Base-by-base conservation (phyloP, 1,140 invertebrate species). In the Pseudomyrmex concolor region DNA sequence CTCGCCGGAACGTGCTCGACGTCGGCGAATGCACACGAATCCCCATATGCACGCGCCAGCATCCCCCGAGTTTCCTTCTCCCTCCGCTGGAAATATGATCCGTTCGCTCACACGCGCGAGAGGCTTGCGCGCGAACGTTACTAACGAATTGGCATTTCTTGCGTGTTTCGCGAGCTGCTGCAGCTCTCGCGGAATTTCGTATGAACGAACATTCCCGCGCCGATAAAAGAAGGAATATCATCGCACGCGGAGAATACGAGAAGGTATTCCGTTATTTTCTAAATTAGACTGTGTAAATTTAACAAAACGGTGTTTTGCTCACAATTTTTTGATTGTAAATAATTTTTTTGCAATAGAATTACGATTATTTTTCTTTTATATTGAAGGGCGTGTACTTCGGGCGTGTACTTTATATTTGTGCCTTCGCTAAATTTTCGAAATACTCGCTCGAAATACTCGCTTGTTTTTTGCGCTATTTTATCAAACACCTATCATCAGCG, bases 81-180 rank as follows among this genome's bases (percentile, higher is more conserved):
- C 15, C 50, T 34, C 17, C 17, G 43, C 51, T n/a, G 43, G 43
- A 43, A 59, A 71, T 71, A 80, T 71, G 76, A 80, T 80, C 76
- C 54, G 76, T 80, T 80, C 66, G 70, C 43, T 70, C 66, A 70
- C 76, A 80, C 76, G 66, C 55, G 76, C 19, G 15, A 50, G n/a
- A 70, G 34, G 70, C 76, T 80, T 66, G 63, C 76, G 66, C 13
- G 76, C 13, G 76, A 80, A 59, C 66, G 76, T 70, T 71, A 50
- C 76, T 70, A 80, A 80, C 76, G 76, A 71, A 70, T 66, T 60
- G 76, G 51, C 76, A 78, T 78, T 78, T 78, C 76, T 78, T 70
- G 76, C 76, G 54, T 50, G 76, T 80, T 80, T 80, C 76, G 43
- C 34, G 34, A 34, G 66, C 76, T 80, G 76, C 66, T 34, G 50